phyloP scores from a whole-genome alignment of 2,888 invertebrate species.

The Trichogramma dendrolimi region DNA sequence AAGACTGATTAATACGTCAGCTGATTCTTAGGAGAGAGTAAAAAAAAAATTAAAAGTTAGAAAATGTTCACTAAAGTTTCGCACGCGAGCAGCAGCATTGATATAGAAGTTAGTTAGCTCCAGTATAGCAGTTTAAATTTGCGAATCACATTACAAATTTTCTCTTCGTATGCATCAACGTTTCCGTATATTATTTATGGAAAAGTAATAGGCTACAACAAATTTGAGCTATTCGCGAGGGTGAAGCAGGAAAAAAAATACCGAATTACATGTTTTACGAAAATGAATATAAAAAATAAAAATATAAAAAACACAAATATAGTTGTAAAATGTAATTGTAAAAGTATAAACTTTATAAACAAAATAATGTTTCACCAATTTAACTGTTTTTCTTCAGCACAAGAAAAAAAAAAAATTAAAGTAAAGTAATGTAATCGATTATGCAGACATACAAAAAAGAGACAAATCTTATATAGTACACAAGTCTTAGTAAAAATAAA shows the following conservation, averaged over 20 bases:
- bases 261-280: conserved; percentile 29
- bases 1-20: too few relatives aligned
- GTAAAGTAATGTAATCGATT: too few relatives aligned
- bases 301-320: conserved; percentile 9
- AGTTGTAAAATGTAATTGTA: conserved; percentile 11
- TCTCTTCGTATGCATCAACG: neutral
- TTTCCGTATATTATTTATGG: conserved; percentile 11
- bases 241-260: conserved; percentile 2
- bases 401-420: too few relatives aligned
- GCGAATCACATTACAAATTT: conserved; percentile 28
- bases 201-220: conserved; percentile 8
- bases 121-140: conserved; percentile 2
- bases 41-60: too few relatives aligned
- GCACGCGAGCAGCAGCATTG: too few relatives aligned
- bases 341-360: conserved; percentile 21
- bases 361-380: conserved; percentile 20
- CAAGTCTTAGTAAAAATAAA: too few relatives aligned
- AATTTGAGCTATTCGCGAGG: conserved; percentile 15
- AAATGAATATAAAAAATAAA: conserved; percentile 21
- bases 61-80: too few relatives aligned
- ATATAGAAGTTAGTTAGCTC: too few relatives aligned
- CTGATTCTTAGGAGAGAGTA: neutral
- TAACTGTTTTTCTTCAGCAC: conserved; percentile 19
- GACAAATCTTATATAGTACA: too few relatives aligned
- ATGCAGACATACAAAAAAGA: too few relatives aligned